Base-by-base conservation (phyloP, 2,888 invertebrate species). In the Diaprepes abbreviatus region DNA sequence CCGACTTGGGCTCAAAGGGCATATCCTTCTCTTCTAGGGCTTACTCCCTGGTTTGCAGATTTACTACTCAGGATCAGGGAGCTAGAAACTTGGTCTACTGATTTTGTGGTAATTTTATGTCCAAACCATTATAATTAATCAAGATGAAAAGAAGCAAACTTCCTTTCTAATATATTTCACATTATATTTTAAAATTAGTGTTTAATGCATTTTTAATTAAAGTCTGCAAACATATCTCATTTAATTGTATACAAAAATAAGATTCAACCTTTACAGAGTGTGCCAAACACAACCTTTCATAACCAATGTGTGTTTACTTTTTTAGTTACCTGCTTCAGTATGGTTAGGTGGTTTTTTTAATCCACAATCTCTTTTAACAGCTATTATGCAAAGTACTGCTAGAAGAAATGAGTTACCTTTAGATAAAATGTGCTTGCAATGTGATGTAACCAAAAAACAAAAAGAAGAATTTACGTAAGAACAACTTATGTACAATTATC, bases 281-380 rank as follows among this genome's bases (percentile, higher is more conserved):
- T n/a, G n/a, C n/a, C n/a, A n/a, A n/a, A n/a, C n/a, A n/a, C n/a
- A n/a, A n/a, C n/a, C n/a, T n/a, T n/a, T n/a, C n/a, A n/a, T n/a
- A n/a, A n/a, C n/a, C n/a, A n/a, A n/a, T n/a, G n/a, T n/a, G n/a
- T n/a, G n/a, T 12, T 9, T 9, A 19, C 14, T 43, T 54, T 80
- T 83, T 40, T 78, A 95, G 94, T 85, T 97, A 66, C 96, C 97
- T 33, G 88, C 95, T 1, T 94, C 94, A 40, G 96, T 98, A 12
- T 98, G 98, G 98, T 86, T 98, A 71, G 95, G 94, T 10, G 98
- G 97, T n/a, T 96, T 98, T 85, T 98, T 98, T 86, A 98, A 98
- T 84, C 98, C 97, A 0, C 97, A 98, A 85, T 96, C 96, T 36
- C 89, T 98, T 78, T 85, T 98, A 66, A 98, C 98, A 0, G 97